Conservation (phyloP, 2,888 invertebrate species). For the Torymus texanus region DNA sequence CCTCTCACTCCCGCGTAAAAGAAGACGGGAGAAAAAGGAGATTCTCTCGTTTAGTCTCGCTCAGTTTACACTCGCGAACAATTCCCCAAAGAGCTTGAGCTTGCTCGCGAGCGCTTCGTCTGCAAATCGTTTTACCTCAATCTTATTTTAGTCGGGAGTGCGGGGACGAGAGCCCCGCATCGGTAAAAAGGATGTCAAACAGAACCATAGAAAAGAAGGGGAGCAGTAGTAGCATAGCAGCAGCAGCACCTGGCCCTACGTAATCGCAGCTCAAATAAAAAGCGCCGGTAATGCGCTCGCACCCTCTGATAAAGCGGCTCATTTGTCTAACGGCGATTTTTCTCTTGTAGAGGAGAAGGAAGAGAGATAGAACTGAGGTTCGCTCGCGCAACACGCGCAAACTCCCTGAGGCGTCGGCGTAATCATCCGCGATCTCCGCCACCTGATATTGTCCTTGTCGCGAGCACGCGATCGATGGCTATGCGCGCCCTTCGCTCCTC, state of each 20-base stretch:
- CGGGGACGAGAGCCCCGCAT: background rate
- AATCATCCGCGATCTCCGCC: conserved; percentile 67
- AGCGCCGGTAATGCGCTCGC: conserved; percentile 65
- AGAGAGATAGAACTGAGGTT: conserved; percentile 53
- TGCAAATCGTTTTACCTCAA: conserved; percentile 73
- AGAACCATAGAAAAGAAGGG: background rate
- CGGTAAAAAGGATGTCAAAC: conserved; percentile 51
- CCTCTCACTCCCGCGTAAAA: background rate
- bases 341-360: conserved; percentile 57
- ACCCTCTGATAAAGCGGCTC: conserved; percentile 72
- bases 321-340: conserved; percentile 74
- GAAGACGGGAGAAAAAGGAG: conserved; percentile 6
- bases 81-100: conserved; percentile 64
- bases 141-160: conserved; percentile 56
- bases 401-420: conserved; percentile 64
- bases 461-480: conserved; percentile 40
- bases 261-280: conserved; percentile 74
- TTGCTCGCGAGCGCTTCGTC: conserved; percentile 54
- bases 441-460: conserved; percentile 68
- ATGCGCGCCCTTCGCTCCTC: background rate
- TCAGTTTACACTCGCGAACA: conserved; percentile 57
- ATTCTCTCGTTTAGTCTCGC: conserved; percentile 17
- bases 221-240: conserved; percentile 37
- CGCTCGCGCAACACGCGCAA: conserved; percentile 50
- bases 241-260: conserved; percentile 53